Evolutionary conservation across 1,140 invertebrate genomes (phyloP).

Genomic region (Achatina immaculata): DNA sequence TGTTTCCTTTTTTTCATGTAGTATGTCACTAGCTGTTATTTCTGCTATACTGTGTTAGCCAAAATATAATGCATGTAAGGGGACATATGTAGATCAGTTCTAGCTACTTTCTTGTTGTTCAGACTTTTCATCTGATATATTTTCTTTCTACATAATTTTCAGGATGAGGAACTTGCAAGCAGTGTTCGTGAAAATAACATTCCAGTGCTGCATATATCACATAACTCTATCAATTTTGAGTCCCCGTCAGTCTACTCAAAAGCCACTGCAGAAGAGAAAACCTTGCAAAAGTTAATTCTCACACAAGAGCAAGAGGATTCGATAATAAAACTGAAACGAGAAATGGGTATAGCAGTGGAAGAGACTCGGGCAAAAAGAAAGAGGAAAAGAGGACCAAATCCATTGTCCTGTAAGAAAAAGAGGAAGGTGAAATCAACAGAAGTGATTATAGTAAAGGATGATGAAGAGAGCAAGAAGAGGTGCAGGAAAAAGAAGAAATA

Average conservation of each 20-base stretch:
- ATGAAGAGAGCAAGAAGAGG: no score
- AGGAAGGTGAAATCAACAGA: no score
- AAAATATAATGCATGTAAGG: not conserved
- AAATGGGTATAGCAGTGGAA: no score
- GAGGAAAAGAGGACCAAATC: no score
- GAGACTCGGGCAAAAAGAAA: no score
- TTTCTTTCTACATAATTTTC: not conserved
- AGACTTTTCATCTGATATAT: not conserved
- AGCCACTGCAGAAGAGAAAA: no score
- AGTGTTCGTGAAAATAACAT: constrained; percentile 12
- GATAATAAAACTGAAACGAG: no score
- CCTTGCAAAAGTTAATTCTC: no score
- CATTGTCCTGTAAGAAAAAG: no score
- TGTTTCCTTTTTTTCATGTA: not conserved
- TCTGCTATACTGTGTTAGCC: not conserved
- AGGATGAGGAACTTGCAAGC: constrained; percentile 14
- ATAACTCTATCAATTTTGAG: constrained; percentile 29
- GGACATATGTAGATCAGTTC: not conserved
- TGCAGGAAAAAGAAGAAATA: no score
- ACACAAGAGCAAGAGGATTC: no score
- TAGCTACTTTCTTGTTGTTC: not conserved
- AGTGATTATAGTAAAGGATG: no score
- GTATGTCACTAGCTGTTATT: not conserved
- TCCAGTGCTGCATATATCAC: constrained; percentile 10
- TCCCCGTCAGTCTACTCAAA: constrained; percentile 57